phyloP scores from a whole-genome alignment of 2,888 invertebrate genomes.

The Pheosia gnoma region DNA sequence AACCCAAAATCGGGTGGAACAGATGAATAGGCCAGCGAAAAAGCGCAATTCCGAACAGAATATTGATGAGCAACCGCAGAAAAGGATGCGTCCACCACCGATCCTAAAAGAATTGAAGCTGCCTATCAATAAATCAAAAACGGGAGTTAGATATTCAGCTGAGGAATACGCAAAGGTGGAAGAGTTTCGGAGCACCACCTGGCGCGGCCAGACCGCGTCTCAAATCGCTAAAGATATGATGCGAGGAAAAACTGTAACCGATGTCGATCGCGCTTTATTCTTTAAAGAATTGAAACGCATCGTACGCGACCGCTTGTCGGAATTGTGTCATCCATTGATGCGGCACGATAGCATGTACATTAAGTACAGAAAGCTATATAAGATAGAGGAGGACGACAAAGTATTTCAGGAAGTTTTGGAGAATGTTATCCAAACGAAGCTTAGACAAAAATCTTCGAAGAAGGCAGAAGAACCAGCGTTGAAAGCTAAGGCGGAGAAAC shows the following conservation, averaged over 20 bases:
- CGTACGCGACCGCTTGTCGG: neutral
- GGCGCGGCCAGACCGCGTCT: neutral
- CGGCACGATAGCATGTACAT: neutral
- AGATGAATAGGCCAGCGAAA: neutral
- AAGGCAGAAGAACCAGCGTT: neutral
- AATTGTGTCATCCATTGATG: too few relatives aligned
- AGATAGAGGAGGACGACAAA: slow-evolving; percentile 3
- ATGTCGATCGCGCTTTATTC: neutral
- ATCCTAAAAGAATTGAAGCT: neutral
- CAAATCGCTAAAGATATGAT: neutral
- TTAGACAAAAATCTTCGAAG: neutral
- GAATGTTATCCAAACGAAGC: neutral
- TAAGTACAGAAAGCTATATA: slow-evolving; percentile 14
- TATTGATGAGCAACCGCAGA: neutral
- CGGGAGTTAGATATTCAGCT: neutral
- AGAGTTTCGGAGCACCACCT: neutral
- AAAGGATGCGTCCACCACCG: neutral
- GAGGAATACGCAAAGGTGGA: neutral
- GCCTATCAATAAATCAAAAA: too few relatives aligned
- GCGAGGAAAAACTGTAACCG: neutral
- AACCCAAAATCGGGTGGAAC: neutral
- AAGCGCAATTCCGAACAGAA: neutral
- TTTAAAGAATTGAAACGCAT: slow-evolving; percentile 1
- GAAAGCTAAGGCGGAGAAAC: neutral
- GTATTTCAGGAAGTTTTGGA: slow-evolving; percentile 14